Evolutionary conservation across 2,797 vertebrate species (phyloP).

Genomic region (Leptatherina wallacei): DNA sequence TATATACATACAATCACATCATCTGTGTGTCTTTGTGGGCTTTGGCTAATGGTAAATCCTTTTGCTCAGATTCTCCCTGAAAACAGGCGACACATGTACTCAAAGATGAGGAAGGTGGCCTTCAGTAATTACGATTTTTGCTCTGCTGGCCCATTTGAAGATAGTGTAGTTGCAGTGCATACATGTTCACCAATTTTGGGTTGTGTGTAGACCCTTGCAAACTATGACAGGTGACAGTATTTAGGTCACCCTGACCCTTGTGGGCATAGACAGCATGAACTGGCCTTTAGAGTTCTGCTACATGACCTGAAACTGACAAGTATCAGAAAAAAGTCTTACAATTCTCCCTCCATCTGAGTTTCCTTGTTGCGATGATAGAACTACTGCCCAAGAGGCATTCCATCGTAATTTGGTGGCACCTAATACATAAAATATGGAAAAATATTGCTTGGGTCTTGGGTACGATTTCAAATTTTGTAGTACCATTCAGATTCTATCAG

Average conservation of each 20-base stretch:
- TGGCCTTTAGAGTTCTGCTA: slow-evolving; percentile 20
- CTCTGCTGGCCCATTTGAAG: background rate
- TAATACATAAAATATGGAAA: slow-evolving; percentile 7
- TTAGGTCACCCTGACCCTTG: slow-evolving; percentile 33
- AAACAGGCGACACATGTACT: background rate
- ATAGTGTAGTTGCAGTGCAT: background rate
- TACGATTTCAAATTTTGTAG: background rate
- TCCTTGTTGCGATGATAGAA: slow-evolving; percentile 19
- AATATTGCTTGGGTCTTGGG: background rate
- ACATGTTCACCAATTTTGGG: slow-evolving; percentile 13
- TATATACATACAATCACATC: background rate
- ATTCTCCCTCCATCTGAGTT: slow-evolving; percentile 5
- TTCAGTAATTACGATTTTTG: background rate
- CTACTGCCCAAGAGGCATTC: slow-evolving; percentile 8
- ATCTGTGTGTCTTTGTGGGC: background rate
- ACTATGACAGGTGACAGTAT: slow-evolving; percentile 22
- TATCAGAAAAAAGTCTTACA: slow-evolving; percentile 4
- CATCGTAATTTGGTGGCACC: slow-evolving; percentile 1
- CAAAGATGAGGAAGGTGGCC: background rate
- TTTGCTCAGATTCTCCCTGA: background rate
- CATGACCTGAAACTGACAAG: slow-evolving; percentile 22
- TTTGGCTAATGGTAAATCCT: background rate
- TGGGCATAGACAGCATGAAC: slow-evolving; percentile 9
- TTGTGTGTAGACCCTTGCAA: slow-evolving; percentile 9
- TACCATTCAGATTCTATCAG: background rate